Evolutionary conservation across 2,113 vertebrate genomes (phyloP), one percentile per base, ranked within the genome.

Genomic region (Periophthalmus modestus): DNA sequence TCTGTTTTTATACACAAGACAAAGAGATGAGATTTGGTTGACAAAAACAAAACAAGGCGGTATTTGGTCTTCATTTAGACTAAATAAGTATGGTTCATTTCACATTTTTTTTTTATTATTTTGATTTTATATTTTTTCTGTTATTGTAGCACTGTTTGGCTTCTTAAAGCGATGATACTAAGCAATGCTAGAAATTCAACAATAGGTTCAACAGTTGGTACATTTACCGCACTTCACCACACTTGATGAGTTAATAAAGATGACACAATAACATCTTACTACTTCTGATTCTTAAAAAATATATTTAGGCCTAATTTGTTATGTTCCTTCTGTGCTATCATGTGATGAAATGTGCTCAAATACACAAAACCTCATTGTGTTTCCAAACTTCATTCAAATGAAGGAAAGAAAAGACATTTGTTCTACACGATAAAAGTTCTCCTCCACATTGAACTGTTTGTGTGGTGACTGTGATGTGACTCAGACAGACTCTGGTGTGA

Each of bases 401-500:
- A 33, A 61, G 24, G 14, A 62, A 4, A 62, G 6, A 34, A 62
- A 59, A 59, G 57, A 59, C 55, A 10, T 57, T 57, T 33, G 23
- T 24, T 10, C 9, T n/a, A 33, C 58, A 33, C 34, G 59, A 18
- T 62, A 9, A 62, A 62, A 34, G 59, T 59, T 14, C 28, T 61
- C 21, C 39, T 58, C 67, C 48, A 62, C 33, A 81, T 72, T 77
- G 46, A 82, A 72, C 72, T 50, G 75, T 24, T 75, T 73, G 82
- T 80, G 75, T 67, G 75, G 33, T 85, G 75, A 84, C 66, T 79
- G 39, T 65, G 68, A 81, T 72, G 78, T 91, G 87, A 92, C 83
- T 90, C 90, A 90, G 72, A 88, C 66, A 73, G 74, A 71, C 65
- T 67, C 57, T 48, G 74, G 77, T 69, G 80, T 70, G 73, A 83